Base-by-base conservation (phyloP, 2,113 vertebrate genomes). In the Pollachius pollachius region DNA sequence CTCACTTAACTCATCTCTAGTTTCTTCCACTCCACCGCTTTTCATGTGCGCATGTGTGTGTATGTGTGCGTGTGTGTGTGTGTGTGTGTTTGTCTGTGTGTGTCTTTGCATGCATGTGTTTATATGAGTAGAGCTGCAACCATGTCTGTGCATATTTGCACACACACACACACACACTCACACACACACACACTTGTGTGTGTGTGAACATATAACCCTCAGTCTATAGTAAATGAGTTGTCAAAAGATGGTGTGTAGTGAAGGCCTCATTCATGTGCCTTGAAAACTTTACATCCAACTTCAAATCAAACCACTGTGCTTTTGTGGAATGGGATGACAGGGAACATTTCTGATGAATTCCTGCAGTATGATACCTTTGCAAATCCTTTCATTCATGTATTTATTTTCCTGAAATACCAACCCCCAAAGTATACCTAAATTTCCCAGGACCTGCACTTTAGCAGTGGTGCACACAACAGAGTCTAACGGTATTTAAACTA, bases 401-500 rank as follows among this genome's bases (percentile, higher is more conserved):
- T 48, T 48, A 12, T 48, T 13, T 48, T 48, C 12, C 12, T 48
- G 12, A 17, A 54, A n/a, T 62, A 19, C 41, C 8, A 48, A 1
- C 8, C 41, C 30, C 30, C 4, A 34, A 17, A 18, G 15, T 27
- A 62, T 13, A 12, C 12, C 41, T 15, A 12, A 34, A 48, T 61
- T 48, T 57, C 59, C 16, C 60, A 48, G 16, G 23, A 60, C 48
- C 63, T 75, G 60, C 73, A 52, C 37, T 21, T 2, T 64, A 63
- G 65, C 27, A 60, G 27, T 57, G 17, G 16, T 63, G 17, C 34
- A 37, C 13, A 34, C 58, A 75, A 71, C 56, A 56, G 25, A 41
- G 8, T 67, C 65, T 72, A 15, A 60, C 76, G 75, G 59, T 27
- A 59, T 30, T 69, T 12, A 52, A 75, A 57, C 54, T 5, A 57